Evolutionary conservation across 2,888 invertebrate species (phyloP), one percentile per base, ranked within the genome.

Genomic region (Brenthis ino): DNA sequence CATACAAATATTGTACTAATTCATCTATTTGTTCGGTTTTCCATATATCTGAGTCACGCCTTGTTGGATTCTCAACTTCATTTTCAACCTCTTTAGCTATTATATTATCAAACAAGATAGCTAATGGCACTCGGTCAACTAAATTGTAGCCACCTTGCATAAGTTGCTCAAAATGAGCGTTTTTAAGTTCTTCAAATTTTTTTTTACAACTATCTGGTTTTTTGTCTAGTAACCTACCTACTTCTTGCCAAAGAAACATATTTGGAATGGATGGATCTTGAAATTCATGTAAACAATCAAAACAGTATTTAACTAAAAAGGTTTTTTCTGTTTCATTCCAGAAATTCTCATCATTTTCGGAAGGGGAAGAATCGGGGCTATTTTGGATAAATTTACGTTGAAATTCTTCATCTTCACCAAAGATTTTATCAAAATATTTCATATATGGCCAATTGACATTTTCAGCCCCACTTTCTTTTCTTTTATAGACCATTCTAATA

Each of bases 161-260:
- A 61, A 88, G 83, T 67, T 77, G 80, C 0, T 84, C 76, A 20
- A 89, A 77, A 79, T 93, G 92, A 3, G 72, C 77, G 1, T 72
- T 72, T 66, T 81, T 85, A 47, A 92, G 68, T 63, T 87, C 81
- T 6, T 78, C 76, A 71, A 82, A 90, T 58, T 87, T 87, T 8
- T 75, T 65, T 58, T 84, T 83, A 66, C 93, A 93, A 2, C 53
- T 71, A 0, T 88, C 86, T 2, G 89, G 80, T 37, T 79, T 80
- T 74, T 87, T 88, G 54, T 89, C 86, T 2, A 93, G 66, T 4
- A 91, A 73, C 47, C 91, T 79, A 0, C 91, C 88, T 5, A 93
- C 84, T 82, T 93, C 93, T 6, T 80, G 86, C 93, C 93, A 93
- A 1, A 92, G 77, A 68, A 91, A 92, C 64, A 78, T 81, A n/a